These are phyloP conservation scores for Rhizomys pruinosus DNA, from an alignment of 2,113 vertebrate genomes.

Conservation along the genomic window DNA sequence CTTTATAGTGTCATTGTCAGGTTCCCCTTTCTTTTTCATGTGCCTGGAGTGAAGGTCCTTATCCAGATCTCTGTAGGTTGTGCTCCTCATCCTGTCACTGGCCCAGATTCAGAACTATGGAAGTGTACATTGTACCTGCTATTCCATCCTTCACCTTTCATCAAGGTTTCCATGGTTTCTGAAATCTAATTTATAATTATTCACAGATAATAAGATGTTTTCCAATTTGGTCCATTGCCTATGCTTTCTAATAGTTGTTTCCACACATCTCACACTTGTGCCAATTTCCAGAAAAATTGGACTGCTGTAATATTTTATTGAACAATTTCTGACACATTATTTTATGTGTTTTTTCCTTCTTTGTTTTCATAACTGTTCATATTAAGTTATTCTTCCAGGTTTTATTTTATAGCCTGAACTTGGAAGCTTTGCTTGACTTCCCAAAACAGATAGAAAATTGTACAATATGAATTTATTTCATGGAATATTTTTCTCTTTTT, in stretches of 20 bases:
- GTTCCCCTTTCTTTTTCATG: background rate
- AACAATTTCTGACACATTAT: background rate
- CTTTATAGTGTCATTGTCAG: background rate
- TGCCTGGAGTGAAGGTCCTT: background rate
- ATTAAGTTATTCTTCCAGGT: background rate
- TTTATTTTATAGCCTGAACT: background rate
- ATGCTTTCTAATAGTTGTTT: background rate
- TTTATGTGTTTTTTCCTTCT: background rate
- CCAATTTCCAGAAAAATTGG: background rate
- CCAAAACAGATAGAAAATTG: background rate
- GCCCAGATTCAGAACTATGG: background rate
- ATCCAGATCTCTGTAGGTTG: background rate
- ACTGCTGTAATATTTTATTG: background rate
- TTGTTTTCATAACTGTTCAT: background rate
- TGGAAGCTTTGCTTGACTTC: background rate
- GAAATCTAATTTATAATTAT: slow-evolving; percentile 11
- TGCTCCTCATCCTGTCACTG: background rate
- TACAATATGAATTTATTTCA: background rate
- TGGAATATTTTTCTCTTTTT: background rate
- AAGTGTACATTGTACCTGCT: background rate
- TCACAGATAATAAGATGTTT: background rate
- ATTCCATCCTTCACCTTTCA: background rate
- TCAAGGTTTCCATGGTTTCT: background rate
- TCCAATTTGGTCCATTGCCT: background rate
- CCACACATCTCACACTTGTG: background rate